Conservation (phyloP, 1,140 invertebrate genomes). For the Alviniconcha marisindica region DNA sequence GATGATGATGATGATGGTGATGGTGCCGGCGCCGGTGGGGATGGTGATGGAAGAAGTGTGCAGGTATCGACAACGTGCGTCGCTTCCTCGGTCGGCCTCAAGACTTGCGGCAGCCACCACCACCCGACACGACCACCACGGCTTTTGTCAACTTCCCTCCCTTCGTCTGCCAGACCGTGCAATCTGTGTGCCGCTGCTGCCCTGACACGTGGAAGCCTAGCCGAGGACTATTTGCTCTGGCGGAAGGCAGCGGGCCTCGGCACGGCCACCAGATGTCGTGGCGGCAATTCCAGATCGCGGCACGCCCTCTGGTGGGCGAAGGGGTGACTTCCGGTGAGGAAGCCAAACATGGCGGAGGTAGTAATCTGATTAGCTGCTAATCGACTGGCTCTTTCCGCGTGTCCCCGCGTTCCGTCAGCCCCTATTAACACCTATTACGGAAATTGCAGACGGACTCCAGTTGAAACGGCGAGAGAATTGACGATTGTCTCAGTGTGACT, state of each 20-base stretch:
- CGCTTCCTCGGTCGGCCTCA: constrained; percentile 23
- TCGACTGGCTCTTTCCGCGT: constrained; percentile 1
- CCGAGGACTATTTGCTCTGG: constrained; percentile 15
- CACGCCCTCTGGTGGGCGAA: constrained; percentile 37
- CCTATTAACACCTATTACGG: constrained; percentile 35
- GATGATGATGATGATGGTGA: too few species aligned
- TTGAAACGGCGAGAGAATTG: constrained; percentile 2
- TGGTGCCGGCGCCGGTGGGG: too few species aligned
- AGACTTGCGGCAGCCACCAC: neutral
- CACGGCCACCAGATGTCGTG: constrained; percentile 36
- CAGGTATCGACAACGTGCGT: neutral
- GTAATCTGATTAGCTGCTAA: constrained; percentile 41
- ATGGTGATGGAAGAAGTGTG: neutral
- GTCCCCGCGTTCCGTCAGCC: neutral
- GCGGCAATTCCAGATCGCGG: constrained; percentile 25
- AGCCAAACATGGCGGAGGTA: constrained; percentile 28
- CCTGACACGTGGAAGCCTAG: neutral
- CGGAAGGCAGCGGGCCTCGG: neutral
- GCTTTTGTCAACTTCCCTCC: neutral
- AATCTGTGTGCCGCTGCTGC: too few species aligned
- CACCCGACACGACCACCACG: neutral
- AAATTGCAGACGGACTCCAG: constrained; percentile 7
- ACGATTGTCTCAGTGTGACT: neutral
- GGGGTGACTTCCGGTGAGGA: constrained; percentile 34
- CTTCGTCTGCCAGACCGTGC: neutral